Evolutionary conservation across 2,888 invertebrate genomes (phyloP).

Genomic region (Cantharis rustica): DNA sequence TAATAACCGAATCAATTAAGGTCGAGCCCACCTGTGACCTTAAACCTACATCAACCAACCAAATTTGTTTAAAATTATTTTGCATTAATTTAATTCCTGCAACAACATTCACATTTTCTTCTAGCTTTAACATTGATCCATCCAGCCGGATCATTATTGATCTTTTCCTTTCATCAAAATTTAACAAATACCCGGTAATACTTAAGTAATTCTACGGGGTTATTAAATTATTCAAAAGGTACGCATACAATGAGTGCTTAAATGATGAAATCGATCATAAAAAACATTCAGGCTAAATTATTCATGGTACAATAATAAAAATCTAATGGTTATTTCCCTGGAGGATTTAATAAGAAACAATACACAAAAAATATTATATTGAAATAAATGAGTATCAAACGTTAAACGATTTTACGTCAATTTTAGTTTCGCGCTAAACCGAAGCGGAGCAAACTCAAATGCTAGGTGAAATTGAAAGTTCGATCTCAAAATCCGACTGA

Average conservation of each 20-base stretch:
- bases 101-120: neutral
- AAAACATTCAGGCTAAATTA: neutral
- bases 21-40: neutral
- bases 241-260: neutral
- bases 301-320: neutral
- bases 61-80: neutral
- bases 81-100: neutral
- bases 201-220: neutral
- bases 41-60: neutral
- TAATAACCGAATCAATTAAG: neutral
- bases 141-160: neutral
- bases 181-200: neutral
- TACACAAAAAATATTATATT: neutral
- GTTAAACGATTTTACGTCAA: neutral
- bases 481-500: too few species aligned
- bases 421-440: neutral
- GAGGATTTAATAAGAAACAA: neutral
- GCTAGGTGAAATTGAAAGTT: too few species aligned
- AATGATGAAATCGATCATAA: neutral
- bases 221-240: neutral
- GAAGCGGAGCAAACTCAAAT: neutral
- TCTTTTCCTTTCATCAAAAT: neutral
- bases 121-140: neutral
- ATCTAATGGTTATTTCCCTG: neutral
- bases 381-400: neutral